phyloP scores from a whole-genome alignment of 2,797 vertebrate species.

The Peromyscus nudipes region DNA sequence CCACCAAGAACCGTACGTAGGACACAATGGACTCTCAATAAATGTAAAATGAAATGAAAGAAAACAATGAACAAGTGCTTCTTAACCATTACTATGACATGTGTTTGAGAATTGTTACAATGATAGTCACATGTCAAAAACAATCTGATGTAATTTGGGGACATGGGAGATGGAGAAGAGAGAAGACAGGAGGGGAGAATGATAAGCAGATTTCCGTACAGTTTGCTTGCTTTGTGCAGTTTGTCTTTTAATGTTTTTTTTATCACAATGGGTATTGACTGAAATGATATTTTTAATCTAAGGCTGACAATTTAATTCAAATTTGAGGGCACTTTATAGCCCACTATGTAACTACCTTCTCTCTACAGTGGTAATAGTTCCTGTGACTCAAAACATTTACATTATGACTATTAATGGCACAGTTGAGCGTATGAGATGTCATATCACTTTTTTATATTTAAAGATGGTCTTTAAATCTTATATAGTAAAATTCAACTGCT shows the following conservation, averaged over 20 bases:
- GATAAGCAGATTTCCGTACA: neutral
- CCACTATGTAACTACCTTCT: neutral
- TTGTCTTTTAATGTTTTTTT: neutral
- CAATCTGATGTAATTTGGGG: neutral
- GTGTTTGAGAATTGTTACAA: neutral
- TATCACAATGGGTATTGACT: neutral
- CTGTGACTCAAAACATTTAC: slow-evolving; percentile 42
- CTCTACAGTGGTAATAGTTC: neutral
- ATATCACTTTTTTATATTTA: neutral
- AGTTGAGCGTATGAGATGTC: neutral
- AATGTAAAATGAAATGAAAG: neutral
- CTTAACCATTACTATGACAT: neutral
- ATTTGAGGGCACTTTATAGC: neutral
- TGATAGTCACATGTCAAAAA: neutral
- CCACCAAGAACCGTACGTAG: neutral
- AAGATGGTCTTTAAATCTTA: slow-evolving; percentile 31
- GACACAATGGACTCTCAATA: neutral
- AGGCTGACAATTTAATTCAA: neutral
- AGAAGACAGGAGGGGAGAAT: neutral
- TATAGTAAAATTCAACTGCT: neutral
- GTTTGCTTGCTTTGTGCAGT: neutral
- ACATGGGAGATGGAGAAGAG: neutral
- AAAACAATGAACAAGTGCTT: slow-evolving; percentile 6
- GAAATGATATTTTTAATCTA: neutral
- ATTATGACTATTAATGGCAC: neutral